Conservation (phyloP, 2,113 vertebrate genomes). For the Apteryx owenii region DNA sequence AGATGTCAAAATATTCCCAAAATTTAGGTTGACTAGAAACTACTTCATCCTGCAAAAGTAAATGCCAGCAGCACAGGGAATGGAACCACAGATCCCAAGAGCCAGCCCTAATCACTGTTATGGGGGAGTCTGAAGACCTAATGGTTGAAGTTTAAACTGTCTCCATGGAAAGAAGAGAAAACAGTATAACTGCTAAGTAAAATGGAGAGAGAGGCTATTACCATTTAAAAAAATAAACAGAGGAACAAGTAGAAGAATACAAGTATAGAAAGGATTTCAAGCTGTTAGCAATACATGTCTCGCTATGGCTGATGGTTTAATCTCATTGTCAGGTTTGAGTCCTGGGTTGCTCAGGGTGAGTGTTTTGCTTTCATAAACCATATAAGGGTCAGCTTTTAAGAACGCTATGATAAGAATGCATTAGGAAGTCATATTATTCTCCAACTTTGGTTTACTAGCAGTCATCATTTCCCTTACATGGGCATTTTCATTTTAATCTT, state of each 20-base stretch:
- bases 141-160: not conserved
- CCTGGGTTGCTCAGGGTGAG: not conserved
- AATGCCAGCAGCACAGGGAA: not conserved
- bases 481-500: not conserved
- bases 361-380: constrained; percentile 42
- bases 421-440: constrained; percentile 7
- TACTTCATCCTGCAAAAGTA: not conserved
- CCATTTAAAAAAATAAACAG: not conserved
- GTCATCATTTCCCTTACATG: constrained; percentile 26
- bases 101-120: not conserved
- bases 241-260: not conserved
- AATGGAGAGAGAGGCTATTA: not conserved
- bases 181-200: not conserved
- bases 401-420: constrained; percentile 49
- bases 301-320: constrained; percentile 27
- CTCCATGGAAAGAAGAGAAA: not conserved
- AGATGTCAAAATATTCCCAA: not conserved
- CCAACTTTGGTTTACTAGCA: not conserved
- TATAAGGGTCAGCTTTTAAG: constrained; percentile 45
- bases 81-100: not conserved
- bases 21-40: not conserved
- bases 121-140: not conserved
- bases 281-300: not conserved
- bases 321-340: constrained; percentile 10
- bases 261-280: not conserved